phyloP scores from a whole-genome alignment of 2,113 vertebrate species.

The Tichodroma muraria region DNA sequence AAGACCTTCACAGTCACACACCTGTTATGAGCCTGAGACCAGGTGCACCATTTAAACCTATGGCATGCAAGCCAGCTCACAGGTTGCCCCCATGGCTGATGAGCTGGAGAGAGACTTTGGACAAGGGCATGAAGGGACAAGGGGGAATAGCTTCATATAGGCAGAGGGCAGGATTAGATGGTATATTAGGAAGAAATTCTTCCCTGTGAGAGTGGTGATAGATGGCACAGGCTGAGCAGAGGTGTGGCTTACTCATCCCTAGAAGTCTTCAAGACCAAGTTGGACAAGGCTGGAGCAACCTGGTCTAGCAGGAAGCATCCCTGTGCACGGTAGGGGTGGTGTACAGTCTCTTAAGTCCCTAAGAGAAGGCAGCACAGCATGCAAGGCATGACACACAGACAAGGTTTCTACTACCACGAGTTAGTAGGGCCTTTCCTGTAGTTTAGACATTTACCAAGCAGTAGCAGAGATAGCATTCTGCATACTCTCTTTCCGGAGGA shows the following conservation, averaged over 20 bases:
- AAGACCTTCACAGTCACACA: not conserved
- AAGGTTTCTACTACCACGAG: not conserved
- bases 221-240: not conserved
- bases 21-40: not conserved
- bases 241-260: not conserved
- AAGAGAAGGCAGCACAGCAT: not conserved
- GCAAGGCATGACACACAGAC: not conserved
- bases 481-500: not conserved
- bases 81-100: not conserved
- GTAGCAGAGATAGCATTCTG: not conserved
- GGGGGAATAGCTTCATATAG: not conserved
- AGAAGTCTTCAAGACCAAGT: not conserved
- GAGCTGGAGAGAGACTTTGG: not conserved
- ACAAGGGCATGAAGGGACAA: not conserved
- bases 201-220: not conserved
- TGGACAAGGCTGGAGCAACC: not conserved
- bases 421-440: not conserved
- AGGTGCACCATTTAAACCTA: not conserved
- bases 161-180: not conserved
- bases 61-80: accelerated
- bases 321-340: accelerated
- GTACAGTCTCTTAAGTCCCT: not conserved
- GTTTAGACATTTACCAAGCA: not conserved
- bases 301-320: not conserved
- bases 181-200: not conserved